Base-by-base conservation (phyloP, 2,113 vertebrate species). In the Podilymbus podiceps region DNA sequence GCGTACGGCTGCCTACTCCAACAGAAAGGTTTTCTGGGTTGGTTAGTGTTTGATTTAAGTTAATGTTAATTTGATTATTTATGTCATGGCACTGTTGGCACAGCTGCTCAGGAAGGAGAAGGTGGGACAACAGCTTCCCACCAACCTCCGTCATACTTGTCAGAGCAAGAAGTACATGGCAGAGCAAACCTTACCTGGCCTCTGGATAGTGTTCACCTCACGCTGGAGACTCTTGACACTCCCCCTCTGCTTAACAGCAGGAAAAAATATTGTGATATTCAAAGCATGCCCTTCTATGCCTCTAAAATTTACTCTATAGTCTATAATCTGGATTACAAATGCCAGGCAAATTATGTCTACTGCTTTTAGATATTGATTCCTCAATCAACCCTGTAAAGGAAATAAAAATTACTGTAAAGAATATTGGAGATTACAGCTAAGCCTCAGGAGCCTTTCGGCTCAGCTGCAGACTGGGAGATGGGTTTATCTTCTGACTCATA, bases 401-500 rank as follows among this genome's bases (percentile, higher is more conserved):
- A 91, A 84, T 74, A 71, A 74, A 25, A 62, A 63, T 95, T 93
- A 79, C 64, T 93, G 66, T 85, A 94, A 96, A 89, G 67, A 94
- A 83, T 77, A 85, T 67, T 88, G 60, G 60, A 84, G 73, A 80
- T 82, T 88, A 85, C 55, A 86, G 30, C 76, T 88, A 64, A 89
- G 12, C 53, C 53, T 83, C 90, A 77, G 73, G 67, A 96, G 28
- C 46, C 72, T 88, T 94, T 53, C 63, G 89, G 71, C 72, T 93
- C 72, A 76, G 68, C 59, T 80, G 67, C 58, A 91, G 75, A 68
- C 53, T 89, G 76, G 92, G 84, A 97, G 86, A 93, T 7, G 0
- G 84, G 38, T 22, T 96, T 96, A 95, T 96, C 94, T 95, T 96
- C 90, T 96, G 92, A 96, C 79, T 97, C 96, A 96, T 84, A 94